Conservation (phyloP, 1,140 invertebrate genomes). For the Homarus americanus region DNA sequence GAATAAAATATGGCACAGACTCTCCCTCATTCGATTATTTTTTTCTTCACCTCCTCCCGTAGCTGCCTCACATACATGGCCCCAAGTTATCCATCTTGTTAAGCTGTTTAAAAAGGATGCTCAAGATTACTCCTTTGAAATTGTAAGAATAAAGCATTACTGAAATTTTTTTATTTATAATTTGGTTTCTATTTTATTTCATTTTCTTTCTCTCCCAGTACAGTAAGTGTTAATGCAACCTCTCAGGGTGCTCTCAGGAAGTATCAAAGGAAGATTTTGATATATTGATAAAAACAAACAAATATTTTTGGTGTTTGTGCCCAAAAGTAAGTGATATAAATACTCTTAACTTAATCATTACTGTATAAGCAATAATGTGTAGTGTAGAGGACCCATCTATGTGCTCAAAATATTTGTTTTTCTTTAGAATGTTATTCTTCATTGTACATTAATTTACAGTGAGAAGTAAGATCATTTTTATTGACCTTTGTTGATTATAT, state of each 20-base stretch:
- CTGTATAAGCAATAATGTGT: constrained; percentile 39
- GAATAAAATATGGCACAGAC: too few species aligned
- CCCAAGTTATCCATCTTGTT: too few species aligned
- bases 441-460: background rate
- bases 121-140: too few species aligned
- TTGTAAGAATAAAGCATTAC: too few species aligned
- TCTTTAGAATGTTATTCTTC: background rate
- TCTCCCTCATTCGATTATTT: too few species aligned
- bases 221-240: constrained; percentile 10
- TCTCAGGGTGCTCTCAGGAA: constrained; percentile 49
- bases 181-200: background rate
- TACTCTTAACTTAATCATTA: background rate
- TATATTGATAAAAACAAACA: background rate
- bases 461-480: background rate
- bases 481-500: background rate
- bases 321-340: constrained; percentile 10
- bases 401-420: constrained; percentile 21
- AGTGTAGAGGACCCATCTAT: constrained; percentile 13
- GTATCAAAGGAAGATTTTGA: background rate
- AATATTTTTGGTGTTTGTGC: background rate
- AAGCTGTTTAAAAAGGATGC: too few species aligned
- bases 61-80: too few species aligned
- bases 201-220: background rate
- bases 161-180: background rate
- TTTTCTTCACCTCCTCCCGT: too few species aligned